Conservation (phyloP, 2,113 vertebrate genomes). For the Onychorhynchus coronatus region DNA sequence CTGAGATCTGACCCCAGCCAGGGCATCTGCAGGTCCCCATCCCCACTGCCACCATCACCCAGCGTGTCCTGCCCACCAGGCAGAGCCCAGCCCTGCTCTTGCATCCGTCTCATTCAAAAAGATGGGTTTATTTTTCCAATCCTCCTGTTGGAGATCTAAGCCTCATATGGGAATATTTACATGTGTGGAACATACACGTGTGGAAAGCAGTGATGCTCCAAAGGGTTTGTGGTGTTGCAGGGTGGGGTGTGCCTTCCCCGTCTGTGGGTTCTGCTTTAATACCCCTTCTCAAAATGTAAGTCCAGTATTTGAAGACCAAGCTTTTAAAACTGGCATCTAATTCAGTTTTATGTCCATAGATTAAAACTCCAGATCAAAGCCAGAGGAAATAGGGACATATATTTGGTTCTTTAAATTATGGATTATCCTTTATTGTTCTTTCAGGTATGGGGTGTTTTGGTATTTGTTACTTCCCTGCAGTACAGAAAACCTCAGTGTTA, state of each 20-base stretch:
- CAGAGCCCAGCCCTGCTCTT: not conserved
- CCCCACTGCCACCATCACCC: not conserved
- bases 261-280: not conserved
- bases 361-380: not conserved
- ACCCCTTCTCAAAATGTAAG: not conserved
- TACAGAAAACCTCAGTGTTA: not conserved
- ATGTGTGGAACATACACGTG: not conserved
- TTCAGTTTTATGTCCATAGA: not conserved
- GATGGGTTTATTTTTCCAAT: not conserved
- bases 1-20: not conserved
- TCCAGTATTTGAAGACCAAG: not conserved
- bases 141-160: not conserved
- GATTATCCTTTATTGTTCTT: not conserved
- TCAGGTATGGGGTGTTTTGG: not conserved
- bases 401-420: not conserved
- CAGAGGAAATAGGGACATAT: not conserved
- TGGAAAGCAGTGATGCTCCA: accelerated
- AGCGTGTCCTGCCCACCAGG: not conserved
- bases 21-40: not conserved
- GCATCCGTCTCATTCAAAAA: accelerated
- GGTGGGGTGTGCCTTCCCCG: not conserved
- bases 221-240: accelerated
- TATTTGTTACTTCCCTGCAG: not conserved
- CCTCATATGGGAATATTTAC: not conserved
- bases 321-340: not conserved